Conservation (phyloP, 2,888 invertebrate genomes). For the Lasioglossum morio region DNA sequence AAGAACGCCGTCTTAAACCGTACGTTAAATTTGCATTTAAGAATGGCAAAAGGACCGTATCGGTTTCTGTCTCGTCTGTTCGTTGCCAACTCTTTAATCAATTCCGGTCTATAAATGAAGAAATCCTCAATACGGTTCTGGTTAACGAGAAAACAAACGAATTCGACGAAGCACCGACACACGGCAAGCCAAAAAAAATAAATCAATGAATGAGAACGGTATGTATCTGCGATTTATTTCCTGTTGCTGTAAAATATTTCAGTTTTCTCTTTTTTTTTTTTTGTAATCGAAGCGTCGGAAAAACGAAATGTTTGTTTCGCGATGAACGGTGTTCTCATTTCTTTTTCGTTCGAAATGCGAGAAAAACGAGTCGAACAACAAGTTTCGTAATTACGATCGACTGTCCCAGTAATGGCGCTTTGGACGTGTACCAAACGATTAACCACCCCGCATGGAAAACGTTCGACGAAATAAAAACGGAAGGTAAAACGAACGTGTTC, state of each 20-base stretch:
- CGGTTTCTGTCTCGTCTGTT: background rate
- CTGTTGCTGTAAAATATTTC: background rate
- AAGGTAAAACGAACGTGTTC: conserved; percentile 23
- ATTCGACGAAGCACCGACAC: conserved; percentile 5
- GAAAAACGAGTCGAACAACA: conserved; percentile 9
- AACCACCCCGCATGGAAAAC: conserved; percentile 6
- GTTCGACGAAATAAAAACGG: conserved; percentile 24
- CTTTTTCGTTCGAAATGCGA: background rate
- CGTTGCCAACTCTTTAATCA: conserved; percentile 19
- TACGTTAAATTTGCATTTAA: conserved; percentile 28
- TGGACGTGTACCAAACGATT: conserved; percentile 26
- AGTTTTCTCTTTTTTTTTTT: background rate
- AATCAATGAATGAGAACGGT: background rate
- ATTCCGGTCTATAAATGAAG: background rate
- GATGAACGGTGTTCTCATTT: background rate
- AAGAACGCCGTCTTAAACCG: background rate
- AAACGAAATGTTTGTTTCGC: background rate
- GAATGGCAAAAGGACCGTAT: conserved; percentile 17
- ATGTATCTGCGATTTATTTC: background rate
- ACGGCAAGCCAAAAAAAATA: background rate
- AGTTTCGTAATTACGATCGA: conserved; percentile 20
- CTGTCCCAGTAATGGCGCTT: background rate
- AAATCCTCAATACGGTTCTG: conserved; percentile 4
- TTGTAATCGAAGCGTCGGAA: background rate
- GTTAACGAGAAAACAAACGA: background rate